These are phyloP conservation scores for Eleutherodactylus coqui DNA, from an alignment of 2,797 vertebrate genomes.

Conservation along the genomic window DNA sequence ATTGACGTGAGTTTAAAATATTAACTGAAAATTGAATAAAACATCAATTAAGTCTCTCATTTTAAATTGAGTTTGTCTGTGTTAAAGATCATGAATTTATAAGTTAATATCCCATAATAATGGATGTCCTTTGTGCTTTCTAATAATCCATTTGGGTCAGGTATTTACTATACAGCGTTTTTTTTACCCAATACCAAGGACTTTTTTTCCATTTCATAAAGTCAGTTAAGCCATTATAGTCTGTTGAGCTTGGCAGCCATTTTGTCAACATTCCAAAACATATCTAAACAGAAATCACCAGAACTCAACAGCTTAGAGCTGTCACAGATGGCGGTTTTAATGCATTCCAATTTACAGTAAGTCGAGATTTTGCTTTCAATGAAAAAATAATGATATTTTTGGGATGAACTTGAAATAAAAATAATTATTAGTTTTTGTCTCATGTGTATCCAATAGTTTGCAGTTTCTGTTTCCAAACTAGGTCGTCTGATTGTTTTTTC, in stretches of 20 bases:
- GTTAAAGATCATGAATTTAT: not conserved
- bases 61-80: not conserved
- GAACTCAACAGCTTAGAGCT: slow-evolving; percentile 52
- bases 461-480: not conserved
- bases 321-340: slow-evolving; percentile 53
- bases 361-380: slow-evolving; percentile 42
- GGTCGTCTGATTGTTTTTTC: not conserved
- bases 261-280: slow-evolving; percentile 53
- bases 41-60: too few relatives aligned
- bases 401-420: slow-evolving; percentile 3
- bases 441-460: not conserved
- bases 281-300: slow-evolving; percentile 54
- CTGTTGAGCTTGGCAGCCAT: slow-evolving; percentile 43
- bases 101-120: not conserved
- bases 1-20: not conserved
- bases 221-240: slow-evolving; percentile 41
- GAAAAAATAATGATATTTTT: slow-evolving; percentile 44
- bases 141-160: slow-evolving; percentile 6
- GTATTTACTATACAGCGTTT: not conserved
- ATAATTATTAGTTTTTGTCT: slow-evolving; percentile 5
- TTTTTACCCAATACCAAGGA: slow-evolving; percentile 6
- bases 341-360: slow-evolving; percentile 49
- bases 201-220: slow-evolving; percentile 36
- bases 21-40: not conserved
- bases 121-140: not conserved